phyloP scores from a whole-genome alignment of 1,140 invertebrate genomes.

The Drosophila yakuba region DNA sequence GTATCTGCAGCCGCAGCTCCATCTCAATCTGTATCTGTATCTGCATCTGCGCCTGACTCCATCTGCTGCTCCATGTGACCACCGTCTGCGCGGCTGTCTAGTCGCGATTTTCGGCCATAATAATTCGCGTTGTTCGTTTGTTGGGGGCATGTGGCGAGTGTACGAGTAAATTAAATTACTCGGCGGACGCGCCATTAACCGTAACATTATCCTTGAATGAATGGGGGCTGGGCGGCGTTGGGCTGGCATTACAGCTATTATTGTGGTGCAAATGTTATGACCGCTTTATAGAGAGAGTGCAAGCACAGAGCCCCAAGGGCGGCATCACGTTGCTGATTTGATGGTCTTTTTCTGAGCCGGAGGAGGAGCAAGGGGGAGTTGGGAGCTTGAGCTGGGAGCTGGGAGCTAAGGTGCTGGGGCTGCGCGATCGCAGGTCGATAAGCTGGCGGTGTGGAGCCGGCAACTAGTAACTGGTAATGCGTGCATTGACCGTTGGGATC shows the following conservation, averaged over 20 bases:
- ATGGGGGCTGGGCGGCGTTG: slow-evolving; percentile 45
- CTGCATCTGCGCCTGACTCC: slow-evolving; percentile 10
- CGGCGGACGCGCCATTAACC: slow-evolving; percentile 53
- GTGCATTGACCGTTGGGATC: slow-evolving; percentile 76
- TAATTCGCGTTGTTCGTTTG: slow-evolving; percentile 56
- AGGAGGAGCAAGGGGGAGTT: slow-evolving; percentile 15
- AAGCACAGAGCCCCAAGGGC: slow-evolving; percentile 59
- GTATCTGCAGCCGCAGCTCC: slow-evolving; percentile 13
- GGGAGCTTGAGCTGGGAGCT: slow-evolving; percentile 13
- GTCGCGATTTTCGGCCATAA: slow-evolving; percentile 47
- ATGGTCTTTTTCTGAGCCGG: slow-evolving; percentile 48
- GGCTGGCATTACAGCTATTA: slow-evolving; percentile 70
- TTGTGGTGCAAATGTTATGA: slow-evolving; percentile 79
- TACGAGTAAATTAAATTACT: slow-evolving; percentile 72
- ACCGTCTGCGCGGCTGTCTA: slow-evolving; percentile 34
- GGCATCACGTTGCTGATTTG: slow-evolving; percentile 79
- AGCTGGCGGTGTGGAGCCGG: slow-evolving; percentile 4
- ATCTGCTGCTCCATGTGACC: slow-evolving; percentile 6
- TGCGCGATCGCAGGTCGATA: slow-evolving; percentile 5
- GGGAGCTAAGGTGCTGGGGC: slow-evolving; percentile 10
- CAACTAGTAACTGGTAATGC: slow-evolving; percentile 46
- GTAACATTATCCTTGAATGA: slow-evolving; percentile 78
- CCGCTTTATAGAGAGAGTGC: slow-evolving; percentile 42
- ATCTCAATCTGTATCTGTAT: slow-evolving; percentile 2
- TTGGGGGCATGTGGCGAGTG: slow-evolving; percentile 52